Conservation (phyloP, 2,113 vertebrate species). For the Dinomys branickii region DNA sequence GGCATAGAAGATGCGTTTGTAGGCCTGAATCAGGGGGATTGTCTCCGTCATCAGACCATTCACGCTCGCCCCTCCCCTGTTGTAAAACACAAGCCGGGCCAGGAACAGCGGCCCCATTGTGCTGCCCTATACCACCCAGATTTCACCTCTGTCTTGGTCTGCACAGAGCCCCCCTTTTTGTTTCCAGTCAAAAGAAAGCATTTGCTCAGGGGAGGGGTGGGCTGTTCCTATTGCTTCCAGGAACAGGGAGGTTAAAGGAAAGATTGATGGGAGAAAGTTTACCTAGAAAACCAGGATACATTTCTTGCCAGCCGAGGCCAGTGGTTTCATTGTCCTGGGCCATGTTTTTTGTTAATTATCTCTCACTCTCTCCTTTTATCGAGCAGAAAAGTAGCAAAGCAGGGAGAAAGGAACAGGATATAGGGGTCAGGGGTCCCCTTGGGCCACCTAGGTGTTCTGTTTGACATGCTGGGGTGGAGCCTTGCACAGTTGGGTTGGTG, state of each 20-base stretch:
- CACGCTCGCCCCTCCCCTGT: constrained; percentile 95
- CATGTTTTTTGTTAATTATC: constrained; percentile 99
- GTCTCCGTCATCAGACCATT: constrained; percentile 95
- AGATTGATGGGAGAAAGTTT: constrained; percentile 99
- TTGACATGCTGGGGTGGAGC: constrained; percentile 78
- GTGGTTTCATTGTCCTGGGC: constrained; percentile 93
- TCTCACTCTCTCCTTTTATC: constrained; percentile 96
- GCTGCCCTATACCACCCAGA: constrained; percentile 96
- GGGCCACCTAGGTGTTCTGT: constrained; percentile 96
- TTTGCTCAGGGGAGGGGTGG: constrained; percentile 90
- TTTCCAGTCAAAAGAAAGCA: constrained; percentile 88
- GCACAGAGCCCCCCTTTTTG: constrained; percentile 85
- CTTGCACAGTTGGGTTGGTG: not conserved
- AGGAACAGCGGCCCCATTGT: constrained; percentile 96
- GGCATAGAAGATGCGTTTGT: constrained; percentile 93
- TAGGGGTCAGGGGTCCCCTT: constrained; percentile 93
- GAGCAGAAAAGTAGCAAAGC: constrained; percentile 92
- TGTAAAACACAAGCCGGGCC: constrained; percentile 96
- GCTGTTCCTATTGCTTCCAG: constrained; percentile 91
- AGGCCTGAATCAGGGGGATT: constrained; percentile 93
- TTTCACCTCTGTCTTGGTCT: constrained; percentile 88
- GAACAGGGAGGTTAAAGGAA: constrained; percentile 95
- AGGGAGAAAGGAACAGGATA: constrained; percentile 96
- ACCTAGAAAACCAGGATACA: constrained; percentile 95
- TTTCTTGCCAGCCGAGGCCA: constrained; percentile 91